These are phyloP conservation scores for Antitype chi DNA, from an alignment of 2,888 invertebrate species.

Conservation along the genomic window DNA sequence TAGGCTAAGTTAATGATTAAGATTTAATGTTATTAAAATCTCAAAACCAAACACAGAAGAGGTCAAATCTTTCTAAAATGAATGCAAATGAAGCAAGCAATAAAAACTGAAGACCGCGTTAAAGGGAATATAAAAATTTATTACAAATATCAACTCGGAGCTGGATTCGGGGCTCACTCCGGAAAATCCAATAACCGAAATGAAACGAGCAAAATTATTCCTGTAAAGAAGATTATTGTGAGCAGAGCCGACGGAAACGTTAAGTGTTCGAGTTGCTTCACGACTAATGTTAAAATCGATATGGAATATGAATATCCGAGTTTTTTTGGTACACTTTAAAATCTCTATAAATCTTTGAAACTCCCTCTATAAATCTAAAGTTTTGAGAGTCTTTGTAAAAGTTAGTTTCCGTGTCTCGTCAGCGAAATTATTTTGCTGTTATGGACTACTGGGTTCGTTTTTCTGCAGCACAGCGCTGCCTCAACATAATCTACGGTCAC, in stretches of 20 bases:
- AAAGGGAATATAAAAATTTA: constrained; percentile 82
- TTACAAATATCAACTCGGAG: constrained; percentile 82
- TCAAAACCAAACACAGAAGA: constrained; percentile 47
- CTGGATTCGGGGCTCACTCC: constrained; percentile 68
- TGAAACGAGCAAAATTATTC: constrained; percentile 83
- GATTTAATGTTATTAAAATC: constrained; percentile 15
- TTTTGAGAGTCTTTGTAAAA: constrained; percentile 35
- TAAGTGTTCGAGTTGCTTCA: constrained; percentile 59
- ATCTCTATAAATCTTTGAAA: constrained; percentile 50
- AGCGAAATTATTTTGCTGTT: constrained; percentile 32
- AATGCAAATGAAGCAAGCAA: constrained; percentile 73
- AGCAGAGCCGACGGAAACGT: constrained; percentile 72
- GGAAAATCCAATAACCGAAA: constrained; percentile 83
- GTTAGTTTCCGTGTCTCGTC: constrained; percentile 45
- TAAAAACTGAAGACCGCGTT: constrained; percentile 78
- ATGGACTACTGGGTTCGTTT: not conserved
- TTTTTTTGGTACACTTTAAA: constrained; percentile 42
- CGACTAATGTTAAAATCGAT: constrained; percentile 66
- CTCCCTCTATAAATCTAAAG: constrained; percentile 43
- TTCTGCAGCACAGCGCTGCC: constrained; percentile 1
- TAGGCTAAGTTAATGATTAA: not conserved
- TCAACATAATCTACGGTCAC: not conserved
- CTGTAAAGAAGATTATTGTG: constrained; percentile 80
- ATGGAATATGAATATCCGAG: constrained; percentile 18
- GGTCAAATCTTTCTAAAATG: constrained; percentile 59